Base-by-base conservation (phyloP, 2,888 invertebrate genomes). In the Pilophorus perplexus region DNA sequence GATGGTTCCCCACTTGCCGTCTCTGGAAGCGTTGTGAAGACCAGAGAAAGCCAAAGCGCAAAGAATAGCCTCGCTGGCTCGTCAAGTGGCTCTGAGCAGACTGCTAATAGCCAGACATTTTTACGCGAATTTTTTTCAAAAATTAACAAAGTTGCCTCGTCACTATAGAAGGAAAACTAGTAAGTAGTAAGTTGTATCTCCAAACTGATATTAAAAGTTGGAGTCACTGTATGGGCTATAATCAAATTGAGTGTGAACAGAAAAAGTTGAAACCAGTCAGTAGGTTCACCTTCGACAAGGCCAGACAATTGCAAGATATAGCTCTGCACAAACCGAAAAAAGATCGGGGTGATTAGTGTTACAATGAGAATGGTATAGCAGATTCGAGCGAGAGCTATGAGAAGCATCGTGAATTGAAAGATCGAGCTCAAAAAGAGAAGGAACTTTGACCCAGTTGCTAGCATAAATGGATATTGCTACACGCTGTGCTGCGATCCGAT, bases 321-420 rank as follows among this genome's bases (percentile, higher is more conserved):
- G 46, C 46, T 46, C 46, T 46, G 4, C 46, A 46, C 67, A 68
- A 48, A 69, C 70, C 64, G 23, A 71, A 67, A 42, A 69, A 50
- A 62, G 67, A 68, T 28, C 40, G 67, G 14, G 54, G 67, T 27
- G 62, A 67, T 44, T n/a, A 44, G 16, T 64, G 64, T 46, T 59
- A 40, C 23, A 18, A 38, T 27, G 60, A 69, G 27, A 48, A 57
- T 37, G 40, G 37, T 10, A 22, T 48, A 48, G 8, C 60, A 14
- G 18, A 57, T 10, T 3, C n/a, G 37, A 33, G 54, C 16, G 59
- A 64, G 16, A 50, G n/a, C 52, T 69, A 57, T 18, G 16, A 59
- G 27, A 20, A 62, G 22, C 64, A 66, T 38, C 40, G 37, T n/a
- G 28, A 20, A n/a, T 3, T 14, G 25, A 42, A 54, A 18, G 38